Evolutionary conservation across 2,888 invertebrate species (phyloP), one percentile per base, ranked within the genome.

Genomic region (Amblyteles armatorius): DNA sequence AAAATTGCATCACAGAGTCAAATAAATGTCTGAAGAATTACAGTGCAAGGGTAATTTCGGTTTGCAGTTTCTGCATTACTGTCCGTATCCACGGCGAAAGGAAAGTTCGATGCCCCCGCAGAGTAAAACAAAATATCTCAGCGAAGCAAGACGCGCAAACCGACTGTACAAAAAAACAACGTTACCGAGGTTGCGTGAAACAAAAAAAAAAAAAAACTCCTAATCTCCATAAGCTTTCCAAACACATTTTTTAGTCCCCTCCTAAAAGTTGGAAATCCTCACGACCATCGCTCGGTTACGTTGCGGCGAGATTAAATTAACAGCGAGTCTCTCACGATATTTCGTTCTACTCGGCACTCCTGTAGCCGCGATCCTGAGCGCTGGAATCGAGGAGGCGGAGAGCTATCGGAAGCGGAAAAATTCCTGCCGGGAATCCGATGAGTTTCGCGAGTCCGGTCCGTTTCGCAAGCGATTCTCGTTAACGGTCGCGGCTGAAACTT

Each of bases 381-480:
- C 22, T 22, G 55, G 22, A 22, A 2, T 40, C 40, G 19, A 36
- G 26, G 22, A 13, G 9, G 73, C 22, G 60, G 4, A 60, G 60
- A 52, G 36, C 13, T 52, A 29, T 79, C 80, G 72, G 73, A 80
- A 73, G 73, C 71, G 72, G 80, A 44, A 73, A 80, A 80, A 63
- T 73, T 80, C 52, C 55, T 33, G 26, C 16, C 22, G 3, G 26
- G 68, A 55, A 78, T 68, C 33, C 55, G 55, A 78, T 68, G 67
- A 74, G 33, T 74, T 63, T 65, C 33, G 48, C 29, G 48, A 63
- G 74, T 63, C 63, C 63, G 48, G 63, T 63, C 48, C 33, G 48
- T 63, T 74, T 63, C 63, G 63, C 74, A 74, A 74, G 63, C 63
- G 50, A 36, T 50, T 65, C 50, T n/a, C 63, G 26, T 76, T 76